A percentile compares a stretch with the other conserved stretches of the same genome.
Evolutionary conservation across 2,888 invertebrate species (phyloP).

Genomic region (Drosophila pegasa): DNA sequence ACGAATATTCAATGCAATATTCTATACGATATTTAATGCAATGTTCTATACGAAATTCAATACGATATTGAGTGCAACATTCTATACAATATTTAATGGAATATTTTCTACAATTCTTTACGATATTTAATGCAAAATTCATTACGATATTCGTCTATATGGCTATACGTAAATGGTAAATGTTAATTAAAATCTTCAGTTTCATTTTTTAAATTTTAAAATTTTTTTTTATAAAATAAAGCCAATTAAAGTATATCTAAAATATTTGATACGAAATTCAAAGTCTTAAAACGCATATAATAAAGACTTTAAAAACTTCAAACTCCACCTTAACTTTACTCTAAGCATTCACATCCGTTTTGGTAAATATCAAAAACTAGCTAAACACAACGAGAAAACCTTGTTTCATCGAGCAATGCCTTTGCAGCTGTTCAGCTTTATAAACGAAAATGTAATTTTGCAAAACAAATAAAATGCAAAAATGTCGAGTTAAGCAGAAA

Average conservation of each 20-base stretch:
- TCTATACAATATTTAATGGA: no score
- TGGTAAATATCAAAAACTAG: neutral
- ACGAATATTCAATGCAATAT: no score
- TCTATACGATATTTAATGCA: no score
- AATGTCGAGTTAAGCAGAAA: neutral
- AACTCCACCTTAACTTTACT: neutral
- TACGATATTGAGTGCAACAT: no score
- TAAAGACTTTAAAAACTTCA: neutral
- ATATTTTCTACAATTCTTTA: no score
- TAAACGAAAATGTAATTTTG: neutral
- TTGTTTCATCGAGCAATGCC: neutral
- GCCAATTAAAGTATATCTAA: neutral
- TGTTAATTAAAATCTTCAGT: no score
- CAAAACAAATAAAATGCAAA: slow-evolving; percentile 1
- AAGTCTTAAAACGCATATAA: neutral
- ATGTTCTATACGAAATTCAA: no score
- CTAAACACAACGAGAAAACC: neutral
- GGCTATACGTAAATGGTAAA: no score
- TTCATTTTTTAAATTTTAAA: no score
- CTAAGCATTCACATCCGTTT: neutral
- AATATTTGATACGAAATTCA: neutral
- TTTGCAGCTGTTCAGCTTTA: neutral
- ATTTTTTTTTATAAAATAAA: no score
- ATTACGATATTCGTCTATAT: no score
- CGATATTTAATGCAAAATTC: no score